Evolutionary conservation across 1,140 invertebrate species (phyloP).

Genomic region (Polyergus mexicanus): DNA sequence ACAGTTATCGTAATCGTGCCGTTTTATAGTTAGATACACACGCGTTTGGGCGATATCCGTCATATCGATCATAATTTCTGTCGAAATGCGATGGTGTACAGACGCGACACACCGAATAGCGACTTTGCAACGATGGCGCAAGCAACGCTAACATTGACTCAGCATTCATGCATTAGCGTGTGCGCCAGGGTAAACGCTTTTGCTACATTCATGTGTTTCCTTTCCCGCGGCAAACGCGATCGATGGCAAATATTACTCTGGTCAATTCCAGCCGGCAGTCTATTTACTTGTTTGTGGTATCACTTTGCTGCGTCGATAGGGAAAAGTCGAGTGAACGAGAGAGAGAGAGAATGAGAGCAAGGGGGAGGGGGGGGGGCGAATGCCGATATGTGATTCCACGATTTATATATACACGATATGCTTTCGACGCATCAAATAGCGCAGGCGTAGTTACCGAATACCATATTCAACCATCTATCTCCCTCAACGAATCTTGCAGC

Average conservation of each 20-base stretch:
- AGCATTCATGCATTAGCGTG: constrained; percentile 74
- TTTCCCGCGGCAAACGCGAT: constrained; percentile 58
- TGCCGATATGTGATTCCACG: constrained; percentile 31
- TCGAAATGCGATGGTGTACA: constrained; percentile 35
- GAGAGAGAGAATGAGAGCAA: neutral
- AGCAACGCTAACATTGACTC: constrained; percentile 71
- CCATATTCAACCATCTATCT: constrained; percentile 53
- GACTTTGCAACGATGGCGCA: constrained; percentile 45
- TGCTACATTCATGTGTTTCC: constrained; percentile 59
- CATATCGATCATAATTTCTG: constrained; percentile 47
- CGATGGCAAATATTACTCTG: constrained; percentile 73
- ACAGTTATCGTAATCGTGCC: too few species aligned
- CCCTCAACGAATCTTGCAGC: constrained; percentile 41
- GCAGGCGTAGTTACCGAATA: constrained; percentile 45
- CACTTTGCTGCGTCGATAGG: constrained; percentile 66
- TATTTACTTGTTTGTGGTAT: constrained; percentile 76
- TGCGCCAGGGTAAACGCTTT: constrained; percentile 67
- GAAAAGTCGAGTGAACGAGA: constrained; percentile 39
- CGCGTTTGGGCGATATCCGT: constrained; percentile 9
- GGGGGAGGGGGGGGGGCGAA: neutral
- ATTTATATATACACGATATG: constrained; percentile 38
- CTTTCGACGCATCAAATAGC: constrained; percentile 45
- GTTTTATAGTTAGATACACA: neutral
- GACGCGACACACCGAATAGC: constrained; percentile 33
- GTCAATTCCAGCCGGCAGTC: constrained; percentile 69